Percentiles rank a stretch among this genome's conserved stretches.
These are phyloP conservation scores for Eumerus sabulonum DNA, from an alignment of 2,888 invertebrate species.

Conservation along the genomic window DNA sequence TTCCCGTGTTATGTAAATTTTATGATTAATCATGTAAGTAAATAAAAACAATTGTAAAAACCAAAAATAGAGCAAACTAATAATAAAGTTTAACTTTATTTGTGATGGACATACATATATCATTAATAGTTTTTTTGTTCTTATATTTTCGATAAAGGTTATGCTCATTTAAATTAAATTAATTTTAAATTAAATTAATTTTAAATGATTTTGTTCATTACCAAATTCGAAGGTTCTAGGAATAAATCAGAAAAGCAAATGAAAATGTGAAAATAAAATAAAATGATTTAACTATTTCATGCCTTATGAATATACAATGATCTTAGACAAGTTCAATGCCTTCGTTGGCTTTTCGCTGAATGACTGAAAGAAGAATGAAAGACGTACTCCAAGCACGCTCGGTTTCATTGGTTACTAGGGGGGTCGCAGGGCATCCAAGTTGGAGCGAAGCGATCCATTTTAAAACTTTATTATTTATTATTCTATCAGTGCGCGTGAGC, in stretches of 20 bases:
- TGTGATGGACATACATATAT: constrained; percentile 73
- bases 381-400: constrained; percentile 25
- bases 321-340: constrained; percentile 13
- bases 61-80: constrained; percentile 58
- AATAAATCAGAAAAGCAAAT: constrained; percentile 5
- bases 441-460: too few relatives aligned
- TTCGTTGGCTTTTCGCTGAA: constrained; percentile 38
- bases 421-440: too few relatives aligned
- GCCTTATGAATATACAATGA: constrained; percentile 18
- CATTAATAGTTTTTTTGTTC: constrained; percentile 38
- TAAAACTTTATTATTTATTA: too few relatives aligned
- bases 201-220: constrained; percentile 21
- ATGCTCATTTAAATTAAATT: too few relatives aligned
- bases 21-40: constrained; percentile 70
- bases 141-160: too few relatives aligned
- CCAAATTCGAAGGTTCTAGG: too few relatives aligned
- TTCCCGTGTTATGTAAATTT: constrained; percentile 76
- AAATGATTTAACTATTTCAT: constrained; percentile 26
- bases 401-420: constrained; percentile 65
- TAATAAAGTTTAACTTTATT: constrained; percentile 76
- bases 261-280: neutral
- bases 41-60: constrained; percentile 65
- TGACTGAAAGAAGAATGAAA: neutral
- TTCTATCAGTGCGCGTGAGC: too few relatives aligned
- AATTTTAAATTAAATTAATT: constrained; percentile 30